Percentiles rank a stretch among this genome's conserved stretches.
Conservation (phyloP, 92 coral and sea anemone species). For the Epizoanthus rinbou region DNA sequence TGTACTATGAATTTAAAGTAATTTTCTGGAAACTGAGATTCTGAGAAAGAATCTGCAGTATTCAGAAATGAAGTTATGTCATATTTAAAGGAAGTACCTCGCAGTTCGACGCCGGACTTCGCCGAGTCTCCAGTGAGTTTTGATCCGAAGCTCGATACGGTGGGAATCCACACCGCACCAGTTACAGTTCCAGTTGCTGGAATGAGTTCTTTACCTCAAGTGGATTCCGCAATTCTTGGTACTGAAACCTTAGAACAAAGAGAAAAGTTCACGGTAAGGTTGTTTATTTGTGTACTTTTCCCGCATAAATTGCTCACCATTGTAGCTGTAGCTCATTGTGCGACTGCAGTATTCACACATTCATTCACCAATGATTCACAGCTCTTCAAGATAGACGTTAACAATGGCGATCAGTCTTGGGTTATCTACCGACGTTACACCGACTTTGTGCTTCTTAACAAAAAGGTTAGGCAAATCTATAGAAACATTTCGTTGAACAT, state of each 20-base stretch:
- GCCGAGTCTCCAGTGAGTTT: constrained; percentile 32
- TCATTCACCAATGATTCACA: constrained; percentile 19
- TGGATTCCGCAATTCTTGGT: constrained; percentile 79
- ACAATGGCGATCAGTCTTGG: constrained; percentile 79
- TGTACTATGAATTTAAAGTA: neutral
- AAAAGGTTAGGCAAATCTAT: constrained; percentile 68
- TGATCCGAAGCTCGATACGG: neutral
- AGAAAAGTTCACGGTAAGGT: constrained; percentile 80
- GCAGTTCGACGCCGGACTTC: neutral
- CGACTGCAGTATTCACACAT: neutral
- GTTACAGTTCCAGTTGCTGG: constrained; percentile 44
- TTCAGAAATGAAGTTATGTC: neutral
- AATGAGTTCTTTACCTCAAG: constrained; percentile 55
- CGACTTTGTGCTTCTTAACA: constrained; percentile 90
- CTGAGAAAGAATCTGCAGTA: neutral
- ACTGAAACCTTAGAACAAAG: constrained; percentile 76
- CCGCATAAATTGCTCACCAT: neutral
- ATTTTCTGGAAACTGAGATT: neutral
- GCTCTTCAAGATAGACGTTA: constrained; percentile 92
- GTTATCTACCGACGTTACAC: constrained; percentile 88
- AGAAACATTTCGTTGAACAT: neutral
- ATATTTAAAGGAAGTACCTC: neutral
- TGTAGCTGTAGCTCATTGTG: neutral
- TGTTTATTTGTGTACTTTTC: neutral
- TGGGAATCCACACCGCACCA: neutral